Base-by-base conservation (phyloP, 2,888 invertebrate genomes). In the Perdita meconis region DNA sequence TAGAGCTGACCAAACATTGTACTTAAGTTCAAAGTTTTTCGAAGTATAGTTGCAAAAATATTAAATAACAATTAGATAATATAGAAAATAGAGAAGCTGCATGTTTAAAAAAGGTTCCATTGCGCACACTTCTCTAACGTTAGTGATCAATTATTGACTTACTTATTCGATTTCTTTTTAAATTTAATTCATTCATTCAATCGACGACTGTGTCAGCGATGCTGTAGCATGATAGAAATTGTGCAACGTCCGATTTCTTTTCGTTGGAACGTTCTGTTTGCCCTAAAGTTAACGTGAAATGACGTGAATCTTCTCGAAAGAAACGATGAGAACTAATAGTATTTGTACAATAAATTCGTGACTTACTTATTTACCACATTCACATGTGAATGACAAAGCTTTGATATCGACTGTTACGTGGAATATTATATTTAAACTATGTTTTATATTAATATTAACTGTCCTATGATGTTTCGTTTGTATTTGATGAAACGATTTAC, bases 371-470 rank as follows among this genome's bases (percentile, higher is more conserved):
- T 34, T 64, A 40, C n/a, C 44, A 30, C 26, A 30, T 53, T 57
- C 38, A 42, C 61, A 12, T 5, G 38, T 53, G 57, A 64, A 55
- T 53, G 67, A 67, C 63, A 74, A 30, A 63, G 59, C 59, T 73
- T 79, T 59, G 59, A 42, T 72, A 72, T 53, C 38, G 50, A 64
- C 63, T 13, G 30, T 69, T 60, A 68, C 60, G 59, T 57, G 34
- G 56, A 66, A 59, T 64, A 57, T 56, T 69, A 65, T 60, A 65
- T 19, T 73, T 47, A 55, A 80, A 70, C 61, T 73, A 72, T 68
- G 47, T 30, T 47, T n/a, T 63, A 47, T 79, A 68, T 56, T 78
- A 66, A 63, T 30, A 42, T 63, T 74, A 67, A 79, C 13, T 55
- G 53, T 63, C 22, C 64, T 64, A 79, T 38, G 24, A 60, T 66